Conservation (phyloP, 2,113 vertebrate genomes). For the Ia io region DNA sequence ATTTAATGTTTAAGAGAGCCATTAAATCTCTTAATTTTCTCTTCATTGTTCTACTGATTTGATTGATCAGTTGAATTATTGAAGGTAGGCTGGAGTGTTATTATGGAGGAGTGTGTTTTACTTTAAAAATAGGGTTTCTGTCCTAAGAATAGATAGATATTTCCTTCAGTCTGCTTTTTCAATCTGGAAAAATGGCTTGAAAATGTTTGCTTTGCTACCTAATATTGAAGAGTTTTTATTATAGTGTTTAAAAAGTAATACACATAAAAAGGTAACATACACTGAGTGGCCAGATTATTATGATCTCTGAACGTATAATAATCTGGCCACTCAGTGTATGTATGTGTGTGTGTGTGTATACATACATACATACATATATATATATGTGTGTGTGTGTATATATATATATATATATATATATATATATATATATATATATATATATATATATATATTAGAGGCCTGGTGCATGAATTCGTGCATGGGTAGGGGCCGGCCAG, state of each 20-base stretch:
- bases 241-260: neutral
- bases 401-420: too few species aligned
- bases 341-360: too few species aligned
- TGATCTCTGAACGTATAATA: too few species aligned
- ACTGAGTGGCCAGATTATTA: too few species aligned
- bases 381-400: too few species aligned
- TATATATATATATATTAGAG: too few species aligned
- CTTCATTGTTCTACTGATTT: neutral
- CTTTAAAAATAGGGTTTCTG: neutral
- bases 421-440: too few species aligned
- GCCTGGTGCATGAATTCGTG: too few species aligned
- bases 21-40: neutral
- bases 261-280: neutral
- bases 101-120: neutral
- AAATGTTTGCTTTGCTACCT: slow-evolving; percentile 6
- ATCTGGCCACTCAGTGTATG: too few species aligned
- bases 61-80: neutral
- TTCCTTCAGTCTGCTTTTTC: neutral
- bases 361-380: too few species aligned
- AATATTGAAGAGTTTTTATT: neutral
- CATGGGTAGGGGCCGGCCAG: too few species aligned
- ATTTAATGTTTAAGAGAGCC: neutral
- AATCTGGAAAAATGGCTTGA: neutral
- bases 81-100: neutral
- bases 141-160: neutral